Evolutionary conservation across 2,888 invertebrate genomes (phyloP).

Genomic region (Apodemia mormo): DNA sequence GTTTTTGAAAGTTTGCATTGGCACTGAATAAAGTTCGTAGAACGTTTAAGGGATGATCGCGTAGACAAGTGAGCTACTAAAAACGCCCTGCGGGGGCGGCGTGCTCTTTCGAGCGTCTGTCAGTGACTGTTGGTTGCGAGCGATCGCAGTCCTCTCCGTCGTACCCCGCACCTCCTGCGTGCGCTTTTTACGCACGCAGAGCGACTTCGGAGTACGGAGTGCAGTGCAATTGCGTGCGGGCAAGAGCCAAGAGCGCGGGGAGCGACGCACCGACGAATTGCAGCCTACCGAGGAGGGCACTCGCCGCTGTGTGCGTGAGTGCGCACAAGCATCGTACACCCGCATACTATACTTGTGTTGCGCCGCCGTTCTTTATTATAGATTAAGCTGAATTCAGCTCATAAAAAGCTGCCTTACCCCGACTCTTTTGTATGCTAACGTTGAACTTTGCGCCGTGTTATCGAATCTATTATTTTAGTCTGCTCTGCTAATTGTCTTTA

Average conservation of each 20-base stretch:
- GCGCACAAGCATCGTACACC: constrained; percentile 53
- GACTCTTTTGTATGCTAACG: constrained; percentile 68
- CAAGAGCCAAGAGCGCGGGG: constrained; percentile 51
- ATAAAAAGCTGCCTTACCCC: constrained; percentile 71
- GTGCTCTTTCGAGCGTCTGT: constrained; percentile 73
- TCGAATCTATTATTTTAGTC: constrained; percentile 55
- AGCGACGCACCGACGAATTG: constrained; percentile 66
- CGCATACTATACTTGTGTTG: constrained; percentile 43
- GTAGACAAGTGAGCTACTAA: constrained; percentile 46
- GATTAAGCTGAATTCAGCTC: constrained; percentile 70
- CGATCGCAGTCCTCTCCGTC: constrained; percentile 56
- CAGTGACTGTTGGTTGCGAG: constrained; percentile 66
- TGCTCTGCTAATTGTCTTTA: constrained; percentile 54
- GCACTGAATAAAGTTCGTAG: constrained; percentile 67
- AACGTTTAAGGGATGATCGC: constrained; percentile 67
- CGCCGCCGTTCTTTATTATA: constrained; percentile 48
- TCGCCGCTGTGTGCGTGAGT: constrained; percentile 66
- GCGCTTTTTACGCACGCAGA: constrained; percentile 80
- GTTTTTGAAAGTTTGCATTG: constrained; percentile 52
- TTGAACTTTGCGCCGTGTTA: constrained; percentile 65
- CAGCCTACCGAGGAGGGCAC: constrained; percentile 75
- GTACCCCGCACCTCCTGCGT: constrained; percentile 71
- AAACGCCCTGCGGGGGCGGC: constrained; percentile 74
- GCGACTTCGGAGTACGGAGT: constrained; percentile 71
- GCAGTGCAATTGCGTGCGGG: constrained; percentile 80